Evolutionary conservation across 2,888 invertebrate genomes (phyloP), one percentile per base, ranked within the genome.

Genomic region (Dinocampus coccinellae): DNA sequence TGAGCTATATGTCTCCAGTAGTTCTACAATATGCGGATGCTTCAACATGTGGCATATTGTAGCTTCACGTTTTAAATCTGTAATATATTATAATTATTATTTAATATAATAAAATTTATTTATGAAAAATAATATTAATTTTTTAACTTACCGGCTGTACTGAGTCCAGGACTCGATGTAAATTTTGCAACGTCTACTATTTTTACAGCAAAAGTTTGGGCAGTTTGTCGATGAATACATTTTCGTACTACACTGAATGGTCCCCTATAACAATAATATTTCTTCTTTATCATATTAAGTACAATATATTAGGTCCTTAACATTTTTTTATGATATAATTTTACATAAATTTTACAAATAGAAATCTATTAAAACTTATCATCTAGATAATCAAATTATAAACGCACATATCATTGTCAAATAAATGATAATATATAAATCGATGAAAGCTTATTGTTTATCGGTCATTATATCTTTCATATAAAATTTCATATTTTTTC

Each of bases 1-100:
- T 4, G 97, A 97, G 86, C 97, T 97, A 91, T 98, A 99, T 0
- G 98, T 98, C 89, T 99, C 99, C 81, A 98, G 90, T 69, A 99
- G 91, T 89, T 99, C 98, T 80, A 98, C 98, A 81, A 99, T 99
- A 89, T 99, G 98, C 3, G 97, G 97, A 89, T 99, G 99, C 88
- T 99, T 99, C 82, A 99, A 90, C 96, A 98, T 97, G 89, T 99
- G 98, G 88, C 98, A 98, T 92, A 97, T 97, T 89, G 97, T 98
- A 66, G 99, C 98, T 89, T 99, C 98, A 66, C 99, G 91, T 90
- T 99, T 99, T 87, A 99, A 90, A 91, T 99, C 99, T 97, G 92
- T 70, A 92, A 92, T 57, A 72, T 61, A n/a, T n/a, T 63, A 13
- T 33, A 34, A 26, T 39, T 47, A 53, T 63, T 64, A 34, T 29